Evolutionary conservation across 1,140 invertebrate genomes (phyloP).

Genomic region (Drosophila punjabiensis): DNA sequence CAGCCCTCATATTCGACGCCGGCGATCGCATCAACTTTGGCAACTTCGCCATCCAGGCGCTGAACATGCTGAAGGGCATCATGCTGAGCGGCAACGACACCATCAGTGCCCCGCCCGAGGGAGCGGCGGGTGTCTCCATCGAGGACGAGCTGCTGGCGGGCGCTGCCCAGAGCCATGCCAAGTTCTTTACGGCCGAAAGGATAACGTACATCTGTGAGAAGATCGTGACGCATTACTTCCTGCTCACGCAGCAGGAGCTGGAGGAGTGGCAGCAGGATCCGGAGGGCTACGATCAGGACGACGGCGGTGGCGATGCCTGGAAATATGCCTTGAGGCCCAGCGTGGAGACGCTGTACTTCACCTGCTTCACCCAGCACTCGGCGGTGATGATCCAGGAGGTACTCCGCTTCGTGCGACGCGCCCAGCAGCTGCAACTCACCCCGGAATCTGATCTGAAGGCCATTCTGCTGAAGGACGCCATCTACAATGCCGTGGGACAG

Average conservation of each 20-base stretch:
- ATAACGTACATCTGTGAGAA: slow-evolving; percentile 93
- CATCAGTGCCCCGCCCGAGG: slow-evolving; percentile 42
- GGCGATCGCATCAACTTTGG: slow-evolving; percentile 90
- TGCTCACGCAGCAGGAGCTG: slow-evolving; percentile 93
- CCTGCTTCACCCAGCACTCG: slow-evolving; percentile 93
- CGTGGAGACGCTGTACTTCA: slow-evolving; percentile 93
- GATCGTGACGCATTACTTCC: slow-evolving; percentile 95
- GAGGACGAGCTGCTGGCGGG: slow-evolving; percentile 76
- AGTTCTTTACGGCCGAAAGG: slow-evolving; percentile 90
- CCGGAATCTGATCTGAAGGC: slow-evolving; percentile 89
- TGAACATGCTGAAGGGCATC: slow-evolving; percentile 95
- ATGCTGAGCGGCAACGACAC: slow-evolving; percentile 88
- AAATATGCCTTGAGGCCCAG: slow-evolving; percentile 96
- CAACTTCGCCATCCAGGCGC: slow-evolving; percentile 79
- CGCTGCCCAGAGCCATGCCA: slow-evolving; percentile 81
- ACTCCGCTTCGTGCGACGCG: slow-evolving; percentile 89
- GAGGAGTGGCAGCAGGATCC: slow-evolving; percentile 96
- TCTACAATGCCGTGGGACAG: slow-evolving; percentile 96
- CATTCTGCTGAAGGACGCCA: slow-evolving; percentile 96
- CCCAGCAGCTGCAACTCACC: slow-evolving; percentile 88
- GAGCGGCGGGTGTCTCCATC: slow-evolving; percentile 13
- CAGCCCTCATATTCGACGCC: slow-evolving; percentile 87
- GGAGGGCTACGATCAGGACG: slow-evolving; percentile 95
- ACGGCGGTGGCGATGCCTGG: slow-evolving; percentile 95
- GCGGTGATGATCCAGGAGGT: slow-evolving; percentile 90